A percentile compares a stretch with the other conserved stretches of the same genome.
Conservation (phyloP, 2,888 invertebrate species). For the Leucoma salicis region DNA sequence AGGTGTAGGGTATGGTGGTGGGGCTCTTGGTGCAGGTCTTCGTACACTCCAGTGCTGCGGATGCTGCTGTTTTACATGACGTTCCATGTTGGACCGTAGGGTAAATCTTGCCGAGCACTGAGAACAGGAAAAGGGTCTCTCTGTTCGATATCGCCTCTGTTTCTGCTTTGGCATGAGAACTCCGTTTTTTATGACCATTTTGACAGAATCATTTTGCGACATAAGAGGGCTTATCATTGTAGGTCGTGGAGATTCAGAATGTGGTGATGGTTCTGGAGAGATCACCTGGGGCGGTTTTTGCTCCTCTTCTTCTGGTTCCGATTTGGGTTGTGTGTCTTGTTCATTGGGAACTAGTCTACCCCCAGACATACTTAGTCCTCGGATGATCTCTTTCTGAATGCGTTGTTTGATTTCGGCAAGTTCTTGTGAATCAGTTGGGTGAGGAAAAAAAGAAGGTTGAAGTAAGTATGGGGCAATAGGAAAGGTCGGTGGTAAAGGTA, state of each 20-base stretch:
- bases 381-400: slow-evolving; percentile 84
- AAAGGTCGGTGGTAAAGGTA: slow-evolving; percentile 82
- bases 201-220: slow-evolving; percentile 85
- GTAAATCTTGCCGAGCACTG: slow-evolving; percentile 96
- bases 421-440: slow-evolving; percentile 81
- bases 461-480: slow-evolving; percentile 81
- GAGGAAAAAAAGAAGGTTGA: slow-evolving; percentile 79
- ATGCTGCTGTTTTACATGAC: slow-evolving; percentile 97
- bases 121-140: slow-evolving; percentile 94
- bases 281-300: slow-evolving; percentile 70
- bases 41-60: slow-evolving; percentile 94
- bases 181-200: slow-evolving; percentile 95
- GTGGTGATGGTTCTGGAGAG: slow-evolving; percentile 70
- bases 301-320: slow-evolving; percentile 80
- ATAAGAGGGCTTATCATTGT: slow-evolving; percentile 68
- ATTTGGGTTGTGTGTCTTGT: slow-evolving; percentile 57
- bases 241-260: slow-evolving; percentile 74
- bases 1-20: slow-evolving; percentile 59
- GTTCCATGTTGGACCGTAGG: slow-evolving; percentile 95
- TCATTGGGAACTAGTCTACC: slow-evolving; percentile 82
- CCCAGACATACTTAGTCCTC: slow-evolving; percentile 86
- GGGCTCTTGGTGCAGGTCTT: slow-evolving; percentile 79
- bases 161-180: slow-evolving; percentile 96
- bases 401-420: slow-evolving; percentile 86
- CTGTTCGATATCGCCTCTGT: slow-evolving; percentile 93